Evolutionary conservation across 2,797 vertebrate species (phyloP).

Genomic region (Percopsis omiscomaycus): DNA sequence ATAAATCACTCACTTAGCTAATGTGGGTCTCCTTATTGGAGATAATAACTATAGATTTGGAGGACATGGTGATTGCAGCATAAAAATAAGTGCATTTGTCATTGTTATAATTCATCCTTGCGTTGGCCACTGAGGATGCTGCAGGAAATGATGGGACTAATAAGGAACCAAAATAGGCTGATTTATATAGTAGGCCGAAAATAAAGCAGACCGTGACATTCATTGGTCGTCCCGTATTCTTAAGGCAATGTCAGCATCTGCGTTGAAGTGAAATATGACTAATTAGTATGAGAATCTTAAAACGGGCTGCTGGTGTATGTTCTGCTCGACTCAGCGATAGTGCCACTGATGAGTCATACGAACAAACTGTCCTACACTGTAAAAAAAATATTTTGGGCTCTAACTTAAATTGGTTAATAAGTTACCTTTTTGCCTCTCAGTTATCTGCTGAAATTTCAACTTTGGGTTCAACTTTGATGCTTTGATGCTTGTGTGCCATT

Average conservation of each 20-base stretch:
- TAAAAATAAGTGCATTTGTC: constrained; percentile 74
- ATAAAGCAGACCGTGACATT: constrained; percentile 44
- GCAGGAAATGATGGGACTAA: constrained; percentile 59
- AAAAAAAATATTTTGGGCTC: too few species aligned
- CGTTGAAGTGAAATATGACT: constrained; percentile 18
- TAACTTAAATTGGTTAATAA: too few species aligned
- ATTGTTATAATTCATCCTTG: constrained; percentile 69
- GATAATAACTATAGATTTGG: constrained; percentile 75
- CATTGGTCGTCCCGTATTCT: constrained; percentile 29
- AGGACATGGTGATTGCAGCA: constrained; percentile 68
- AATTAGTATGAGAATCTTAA: constrained; percentile 45
- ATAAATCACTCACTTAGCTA: constrained; percentile 75
- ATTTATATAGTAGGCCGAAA: constrained; percentile 16
- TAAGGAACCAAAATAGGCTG: constrained; percentile 40
- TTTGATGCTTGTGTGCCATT: too few species aligned
- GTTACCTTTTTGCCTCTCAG: too few species aligned
- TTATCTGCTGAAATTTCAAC: too few species aligned
- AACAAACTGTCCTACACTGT: constrained; percentile 43
- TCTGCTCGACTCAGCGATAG: constrained; percentile 25
- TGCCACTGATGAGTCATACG: constrained; percentile 17
- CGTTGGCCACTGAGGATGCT: constrained; percentile 48
- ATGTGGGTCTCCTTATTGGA: constrained; percentile 69
- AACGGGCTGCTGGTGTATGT: constrained; percentile 10
- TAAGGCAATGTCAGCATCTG: constrained; percentile 13
- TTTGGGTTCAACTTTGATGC: too few species aligned